Conservation (phyloP, 1,140 invertebrate genomes). For the Augochlora pura region DNA sequence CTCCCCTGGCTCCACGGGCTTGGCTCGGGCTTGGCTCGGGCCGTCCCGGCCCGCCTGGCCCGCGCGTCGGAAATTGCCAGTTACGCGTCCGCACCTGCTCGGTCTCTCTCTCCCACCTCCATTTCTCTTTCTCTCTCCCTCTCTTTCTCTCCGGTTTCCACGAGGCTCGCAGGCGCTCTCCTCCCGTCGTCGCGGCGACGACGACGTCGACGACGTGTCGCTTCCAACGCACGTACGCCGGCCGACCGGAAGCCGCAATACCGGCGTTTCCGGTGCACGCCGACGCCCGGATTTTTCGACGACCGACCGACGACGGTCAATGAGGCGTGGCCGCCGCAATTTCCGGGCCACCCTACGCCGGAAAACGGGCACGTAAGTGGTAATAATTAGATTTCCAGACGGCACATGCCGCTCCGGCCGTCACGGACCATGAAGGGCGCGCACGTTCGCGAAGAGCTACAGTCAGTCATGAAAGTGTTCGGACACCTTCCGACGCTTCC, state of each 20-base stretch:
- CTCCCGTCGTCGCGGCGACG: neutral
- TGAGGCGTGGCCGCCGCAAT: conserved; percentile 20
- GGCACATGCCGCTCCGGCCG: too few species aligned
- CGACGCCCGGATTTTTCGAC: conserved; percentile 23
- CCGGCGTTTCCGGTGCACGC: neutral
- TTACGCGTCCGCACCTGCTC: neutral
- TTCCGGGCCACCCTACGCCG: neutral
- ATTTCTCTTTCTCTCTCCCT: conserved; percentile 25
- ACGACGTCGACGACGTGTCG: conserved; percentile 9
- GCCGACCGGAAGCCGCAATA: neutral
- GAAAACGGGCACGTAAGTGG: neutral
- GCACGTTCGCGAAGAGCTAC: too few species aligned
- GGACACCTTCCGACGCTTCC: too few species aligned
- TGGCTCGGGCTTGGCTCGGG: too few species aligned
- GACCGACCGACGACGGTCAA: neutral
- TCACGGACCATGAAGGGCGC: too few species aligned
- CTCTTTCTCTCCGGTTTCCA: neutral
- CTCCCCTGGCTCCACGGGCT: neutral
- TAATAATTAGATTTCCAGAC: conserved; percentile 12
- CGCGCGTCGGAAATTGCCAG: conserved; percentile 40
- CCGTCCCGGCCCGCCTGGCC: too few species aligned
- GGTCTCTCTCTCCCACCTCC: too few species aligned
- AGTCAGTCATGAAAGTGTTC: too few species aligned
- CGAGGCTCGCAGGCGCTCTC: neutral
- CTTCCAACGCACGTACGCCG: conserved; percentile 16